Evolutionary conservation across 2,797 vertebrate genomes (phyloP).

Genomic region (Chiroxiphia lanceolata): DNA sequence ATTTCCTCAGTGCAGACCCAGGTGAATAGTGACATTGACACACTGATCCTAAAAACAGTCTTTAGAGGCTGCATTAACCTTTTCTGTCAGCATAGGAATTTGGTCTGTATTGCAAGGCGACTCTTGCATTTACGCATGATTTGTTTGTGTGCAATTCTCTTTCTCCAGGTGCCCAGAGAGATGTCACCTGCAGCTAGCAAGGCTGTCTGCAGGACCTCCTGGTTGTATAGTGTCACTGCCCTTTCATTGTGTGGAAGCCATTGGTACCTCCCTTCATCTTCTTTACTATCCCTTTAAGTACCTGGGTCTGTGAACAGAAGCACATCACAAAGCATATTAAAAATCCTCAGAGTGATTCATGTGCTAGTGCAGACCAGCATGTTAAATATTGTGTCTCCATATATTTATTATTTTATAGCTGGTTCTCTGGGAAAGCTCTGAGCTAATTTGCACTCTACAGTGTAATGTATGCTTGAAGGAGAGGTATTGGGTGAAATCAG

Average conservation of each 20-base stretch:
- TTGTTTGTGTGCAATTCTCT: background rate
- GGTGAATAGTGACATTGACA: background rate
- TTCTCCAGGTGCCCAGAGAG: background rate
- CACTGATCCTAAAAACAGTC: background rate
- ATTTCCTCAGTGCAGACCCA: background rate
- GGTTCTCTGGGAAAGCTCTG: background rate
- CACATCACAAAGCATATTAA: background rate
- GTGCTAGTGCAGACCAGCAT: background rate
- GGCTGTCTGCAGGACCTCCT: background rate
- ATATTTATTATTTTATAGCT: background rate
- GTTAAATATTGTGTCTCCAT: background rate
- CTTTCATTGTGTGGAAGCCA: background rate
- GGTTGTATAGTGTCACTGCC: background rate
- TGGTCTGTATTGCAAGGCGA: background rate
- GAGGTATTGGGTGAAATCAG: background rate
- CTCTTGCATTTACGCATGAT: background rate
- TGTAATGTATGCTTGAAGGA: background rate
- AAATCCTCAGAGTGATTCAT: background rate
- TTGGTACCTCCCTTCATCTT: background rate
- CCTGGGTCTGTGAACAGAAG: background rate
- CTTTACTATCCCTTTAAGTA: background rate
- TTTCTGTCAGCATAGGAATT: background rate
- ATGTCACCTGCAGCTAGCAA: background rate
- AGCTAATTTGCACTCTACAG: background rate
- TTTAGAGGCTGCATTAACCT: background rate